Conservation (phyloP, 2,888 invertebrate genomes). For the Cephus rjabovi region DNA sequence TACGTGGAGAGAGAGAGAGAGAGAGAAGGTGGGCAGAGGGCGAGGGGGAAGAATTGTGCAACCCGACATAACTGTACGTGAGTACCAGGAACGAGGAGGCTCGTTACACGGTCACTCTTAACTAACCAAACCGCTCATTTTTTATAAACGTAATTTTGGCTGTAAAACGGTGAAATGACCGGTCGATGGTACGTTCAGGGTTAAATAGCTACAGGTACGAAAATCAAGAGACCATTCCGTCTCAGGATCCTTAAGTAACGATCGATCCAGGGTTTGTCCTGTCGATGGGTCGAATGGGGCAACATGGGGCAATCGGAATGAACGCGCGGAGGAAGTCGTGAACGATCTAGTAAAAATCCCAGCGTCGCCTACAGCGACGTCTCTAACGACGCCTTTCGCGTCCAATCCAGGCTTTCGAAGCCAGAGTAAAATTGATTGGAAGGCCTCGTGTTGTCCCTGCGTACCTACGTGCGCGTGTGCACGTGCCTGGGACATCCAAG, state of each 20-base stretch:
- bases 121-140: no score
- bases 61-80: neutral
- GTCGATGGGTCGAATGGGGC: neutral
- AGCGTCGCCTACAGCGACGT: neutral
- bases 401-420: neutral
- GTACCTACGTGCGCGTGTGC: neutral
- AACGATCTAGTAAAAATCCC: neutral
- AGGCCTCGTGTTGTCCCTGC: no score
- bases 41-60: neutral
- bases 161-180: no score
- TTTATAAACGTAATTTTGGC: no score
- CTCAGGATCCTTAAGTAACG: neutral
- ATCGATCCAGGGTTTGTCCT: neutral
- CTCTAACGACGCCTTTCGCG: neutral
- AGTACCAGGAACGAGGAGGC: neutral
- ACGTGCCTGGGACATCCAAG: neutral
- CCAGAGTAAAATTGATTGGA: neutral
- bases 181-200: no score
- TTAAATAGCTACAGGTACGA: neutral
- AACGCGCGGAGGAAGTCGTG: neutral
- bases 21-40: neutral
- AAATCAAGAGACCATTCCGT: no score
- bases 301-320: no score
- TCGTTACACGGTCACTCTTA: neutral
- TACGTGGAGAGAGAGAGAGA: constrained; percentile 32